Percentiles rank a stretch among this genome's conserved stretches.
Evolutionary conservation across 2,797 vertebrate genomes (phyloP).

Genomic region (Macropus fuliginosus): DNA sequence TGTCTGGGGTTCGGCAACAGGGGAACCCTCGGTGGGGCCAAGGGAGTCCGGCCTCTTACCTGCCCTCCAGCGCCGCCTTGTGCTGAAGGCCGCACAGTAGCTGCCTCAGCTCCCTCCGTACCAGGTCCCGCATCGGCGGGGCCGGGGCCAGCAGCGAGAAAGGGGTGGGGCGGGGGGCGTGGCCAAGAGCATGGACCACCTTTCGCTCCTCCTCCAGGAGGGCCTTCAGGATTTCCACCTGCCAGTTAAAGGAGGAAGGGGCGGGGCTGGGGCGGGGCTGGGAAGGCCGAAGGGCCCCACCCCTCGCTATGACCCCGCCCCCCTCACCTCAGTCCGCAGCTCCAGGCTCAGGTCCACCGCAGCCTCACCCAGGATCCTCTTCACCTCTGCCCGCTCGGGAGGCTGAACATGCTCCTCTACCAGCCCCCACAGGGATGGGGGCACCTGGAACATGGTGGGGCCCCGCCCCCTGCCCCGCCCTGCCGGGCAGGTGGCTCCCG

Average conservation of each 20-base stretch:
- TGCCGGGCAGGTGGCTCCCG: neutral
- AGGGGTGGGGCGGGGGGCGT: constrained; percentile 20
- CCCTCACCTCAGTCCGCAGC: constrained; percentile 89
- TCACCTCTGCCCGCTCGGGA: constrained; percentile 87
- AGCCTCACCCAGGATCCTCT: constrained; percentile 85
- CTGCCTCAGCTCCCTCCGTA: constrained; percentile 86
- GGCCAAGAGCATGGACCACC: constrained; percentile 32
- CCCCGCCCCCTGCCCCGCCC: neutral
- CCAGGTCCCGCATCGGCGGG: constrained; percentile 83
- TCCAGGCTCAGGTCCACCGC: constrained; percentile 89
- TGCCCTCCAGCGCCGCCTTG: constrained; percentile 84
- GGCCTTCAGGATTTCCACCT: constrained; percentile 83
- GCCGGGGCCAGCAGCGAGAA: constrained; percentile 84
- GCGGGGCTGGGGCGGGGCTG: neutral
- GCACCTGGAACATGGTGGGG: constrained; percentile 42
- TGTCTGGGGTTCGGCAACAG: neutral
- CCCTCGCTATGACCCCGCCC: neutral
- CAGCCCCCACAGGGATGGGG: constrained; percentile 88
- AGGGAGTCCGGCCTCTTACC: constrained; percentile 75
- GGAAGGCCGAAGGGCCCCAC: neutral
- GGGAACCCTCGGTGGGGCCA: no score
- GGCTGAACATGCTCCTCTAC: constrained; percentile 86
- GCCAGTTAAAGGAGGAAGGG: constrained; percentile 33
- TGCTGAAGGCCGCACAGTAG: constrained; percentile 83
- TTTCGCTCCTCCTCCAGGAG: constrained; percentile 79